phyloP scores from a whole-genome alignment of 2,797 vertebrate genomes.

The Octomys mimax region DNA sequence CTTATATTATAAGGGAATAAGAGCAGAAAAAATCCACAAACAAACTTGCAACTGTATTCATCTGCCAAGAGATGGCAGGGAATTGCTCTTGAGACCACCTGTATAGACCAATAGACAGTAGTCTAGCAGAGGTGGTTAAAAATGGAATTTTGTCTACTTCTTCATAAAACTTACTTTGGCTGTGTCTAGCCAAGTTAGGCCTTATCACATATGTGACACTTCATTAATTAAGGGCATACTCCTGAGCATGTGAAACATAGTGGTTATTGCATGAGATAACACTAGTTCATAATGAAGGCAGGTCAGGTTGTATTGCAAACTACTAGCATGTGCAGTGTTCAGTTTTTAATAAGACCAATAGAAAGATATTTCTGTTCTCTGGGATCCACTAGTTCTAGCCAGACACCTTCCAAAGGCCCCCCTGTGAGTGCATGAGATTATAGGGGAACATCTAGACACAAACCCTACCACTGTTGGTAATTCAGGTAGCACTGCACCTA shows the following conservation, averaged over 20 bases:
- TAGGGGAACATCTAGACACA: neutral
- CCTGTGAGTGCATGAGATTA: neutral
- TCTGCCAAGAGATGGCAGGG: neutral
- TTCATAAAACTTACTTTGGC: neutral
- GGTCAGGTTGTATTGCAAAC: neutral
- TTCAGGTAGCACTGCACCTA: neutral
- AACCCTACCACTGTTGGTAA: neutral
- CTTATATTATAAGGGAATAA: neutral
- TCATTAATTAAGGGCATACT: neutral
- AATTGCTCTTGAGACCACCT: neutral
- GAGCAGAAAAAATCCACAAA: neutral
- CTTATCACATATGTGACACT: neutral
- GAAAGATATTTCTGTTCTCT: neutral
- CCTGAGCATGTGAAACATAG: neutral
- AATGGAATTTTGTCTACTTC: neutral
- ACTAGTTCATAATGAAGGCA: neutral
- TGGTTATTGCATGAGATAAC: neutral
- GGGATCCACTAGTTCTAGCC: rapidly evolving
- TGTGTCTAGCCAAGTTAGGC: neutral
- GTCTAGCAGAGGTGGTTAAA: neutral
- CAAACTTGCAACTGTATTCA: no score
- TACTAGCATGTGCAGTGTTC: neutral
- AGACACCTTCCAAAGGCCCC: neutral
- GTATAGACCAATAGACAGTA: neutral
- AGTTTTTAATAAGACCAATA: neutral